Base-by-base conservation (phyloP, 2,113 vertebrate genomes). In the Catharus minimus region DNA sequence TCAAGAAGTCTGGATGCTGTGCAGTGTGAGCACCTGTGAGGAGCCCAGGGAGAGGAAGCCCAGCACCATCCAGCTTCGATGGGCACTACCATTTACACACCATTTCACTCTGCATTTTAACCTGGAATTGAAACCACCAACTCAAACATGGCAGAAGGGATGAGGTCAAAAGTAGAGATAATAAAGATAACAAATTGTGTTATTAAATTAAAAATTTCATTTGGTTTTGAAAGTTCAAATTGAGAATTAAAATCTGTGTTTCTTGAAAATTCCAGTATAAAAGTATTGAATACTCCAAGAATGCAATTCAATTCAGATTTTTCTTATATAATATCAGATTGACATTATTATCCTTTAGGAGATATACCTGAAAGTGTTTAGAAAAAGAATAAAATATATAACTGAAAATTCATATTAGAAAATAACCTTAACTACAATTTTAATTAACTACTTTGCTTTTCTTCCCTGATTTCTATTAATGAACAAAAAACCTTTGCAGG, bases 41-140 rank as follows among this genome's bases (percentile, higher is more conserved):
- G 77, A 84, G 36, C 24, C 39, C 12, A 2, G 18, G 36, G 43
- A 56, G 13, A 44, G 28, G 58, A 7, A 72, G 24, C 44, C 19
- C 41, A 73, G 80, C 71, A 68, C 38, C 73, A 74, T 28, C 69
- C 58, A 85, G 49, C 12, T 52, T 15, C 9, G 23, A 32, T 0
- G 1, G 52, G n/a, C 41, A 9, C 33, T 8, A 0, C 19, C 9
- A 0, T 9, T 47, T 2, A 30, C 7, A 18, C 36, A 26, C 11
- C 19, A 0, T 13, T 52, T 47, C 21, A 41, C 18, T 61, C 4
- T 0, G 3, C 11, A 8, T 0, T 58, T 71, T 30, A 85, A 43
- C 69, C 57, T 43, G 20, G 30, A 60, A 60, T 10, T 26, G 20
- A 43, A 78, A 10, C 27, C 36, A 33, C 27, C 0, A 0, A n/a